These are phyloP conservation scores for honey bee (Apis mellifera) DNA, from an alignment of 1,140 invertebrate species.

Conservation along the genomic window Amel_HAv3.1 CM009934.2:2766001-2766500, in stretches of 20 bases:
- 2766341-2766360: not conserved
- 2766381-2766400: slow-evolving; percentile 61
- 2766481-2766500: no score
- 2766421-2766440: slow-evolving; percentile 26
- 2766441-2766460: slow-evolving; percentile 9
- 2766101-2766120: slow-evolving; percentile 65
- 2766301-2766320: no score
- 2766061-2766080: slow-evolving; percentile 37
- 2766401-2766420: slow-evolving; percentile 59
- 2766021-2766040: slow-evolving; percentile 20
- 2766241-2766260: not conserved
- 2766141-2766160: slow-evolving; percentile 76
- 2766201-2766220: slow-evolving; percentile 63
- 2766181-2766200: slow-evolving; percentile 68
- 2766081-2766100: slow-evolving; percentile 43
- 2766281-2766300: no score
- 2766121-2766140: slow-evolving; percentile 73
- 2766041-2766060: slow-evolving; percentile 5
- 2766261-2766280: not conserved
- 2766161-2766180: slow-evolving; percentile 77
- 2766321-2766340: no score
- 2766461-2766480: no score
- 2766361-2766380: slow-evolving; percentile 56
- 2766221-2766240: slow-evolving; percentile 29
- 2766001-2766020: no score